phyloP scores from a whole-genome alignment of 2,888 invertebrate species.

The Zaprionus bogoriensis region DNA sequence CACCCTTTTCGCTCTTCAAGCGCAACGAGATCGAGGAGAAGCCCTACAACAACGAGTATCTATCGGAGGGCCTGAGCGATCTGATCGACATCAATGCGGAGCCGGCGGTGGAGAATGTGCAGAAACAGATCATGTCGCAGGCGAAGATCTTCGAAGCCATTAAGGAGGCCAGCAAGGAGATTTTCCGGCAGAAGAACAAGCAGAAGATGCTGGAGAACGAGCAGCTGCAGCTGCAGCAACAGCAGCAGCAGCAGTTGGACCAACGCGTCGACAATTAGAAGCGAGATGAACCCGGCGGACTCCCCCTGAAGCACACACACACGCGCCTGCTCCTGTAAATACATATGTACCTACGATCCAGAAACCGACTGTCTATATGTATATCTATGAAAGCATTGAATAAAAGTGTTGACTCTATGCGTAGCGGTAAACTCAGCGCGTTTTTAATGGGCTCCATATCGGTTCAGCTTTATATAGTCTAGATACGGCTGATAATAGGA shows the following conservation, averaged over 20 bases:
- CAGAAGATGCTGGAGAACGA: slow-evolving; percentile 68
- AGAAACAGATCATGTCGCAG: slow-evolving; percentile 90
- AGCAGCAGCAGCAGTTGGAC: slow-evolving; percentile 43
- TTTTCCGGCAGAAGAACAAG: slow-evolving; percentile 85
- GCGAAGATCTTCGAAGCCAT: slow-evolving; percentile 89
- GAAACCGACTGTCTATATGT: neutral
- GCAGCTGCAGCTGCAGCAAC: slow-evolving; percentile 44
- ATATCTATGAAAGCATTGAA: slow-evolving; percentile 42
- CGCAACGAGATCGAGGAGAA: slow-evolving; percentile 82
- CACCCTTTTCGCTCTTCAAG: slow-evolving; percentile 75
- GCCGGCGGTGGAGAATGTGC: slow-evolving; percentile 89
- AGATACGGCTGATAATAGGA: neutral
- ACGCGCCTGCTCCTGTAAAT: neutral
- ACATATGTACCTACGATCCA: neutral
- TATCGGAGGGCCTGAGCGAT: slow-evolving; percentile 87
- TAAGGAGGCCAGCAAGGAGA: slow-evolving; percentile 89
- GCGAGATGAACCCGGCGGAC: neutral
- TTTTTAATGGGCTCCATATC: no score
- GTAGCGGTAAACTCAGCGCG: neutral
- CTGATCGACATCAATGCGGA: slow-evolving; percentile 88
- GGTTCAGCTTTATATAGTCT: no score
- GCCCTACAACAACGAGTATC: slow-evolving; percentile 82
- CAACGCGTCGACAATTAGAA: slow-evolving; percentile 58
- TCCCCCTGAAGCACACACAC: slow-evolving; percentile 1
- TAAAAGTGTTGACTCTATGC: slow-evolving; percentile 50